Conservation (phyloP, 1,140 invertebrate species). For the Drosophila nannoptera region DNA sequence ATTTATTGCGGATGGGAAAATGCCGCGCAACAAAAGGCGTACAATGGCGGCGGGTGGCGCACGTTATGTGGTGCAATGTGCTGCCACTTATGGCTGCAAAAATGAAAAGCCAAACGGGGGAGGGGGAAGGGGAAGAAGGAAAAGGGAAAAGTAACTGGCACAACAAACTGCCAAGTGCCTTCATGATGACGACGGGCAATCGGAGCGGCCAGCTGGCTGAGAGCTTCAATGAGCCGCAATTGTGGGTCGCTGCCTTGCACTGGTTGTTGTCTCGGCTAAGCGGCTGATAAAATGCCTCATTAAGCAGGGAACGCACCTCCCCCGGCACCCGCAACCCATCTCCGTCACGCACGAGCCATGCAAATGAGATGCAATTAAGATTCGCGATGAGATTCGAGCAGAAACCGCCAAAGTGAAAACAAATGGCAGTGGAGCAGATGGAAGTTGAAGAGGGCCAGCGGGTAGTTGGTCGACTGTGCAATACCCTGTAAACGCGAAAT, state of each 20-base stretch:
- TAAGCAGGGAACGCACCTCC: conserved; percentile 13
- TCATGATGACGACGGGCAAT: conserved; percentile 3
- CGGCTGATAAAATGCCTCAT: conserved; percentile 55
- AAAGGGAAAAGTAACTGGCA: conserved; percentile 44
- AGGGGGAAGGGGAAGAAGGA: too few relatives aligned
- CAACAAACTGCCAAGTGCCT: conserved; percentile 59
- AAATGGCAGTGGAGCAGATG: not conserved
- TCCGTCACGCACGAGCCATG: conserved; percentile 33
- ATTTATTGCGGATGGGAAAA: conserved; percentile 13
- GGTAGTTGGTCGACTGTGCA: too few relatives aligned
- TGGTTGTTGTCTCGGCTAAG: conserved; percentile 22
- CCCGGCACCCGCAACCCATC: too few relatives aligned
- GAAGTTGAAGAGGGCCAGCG: not conserved
- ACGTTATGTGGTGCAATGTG: conserved; percentile 24
- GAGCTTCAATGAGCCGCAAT: conserved; percentile 7
- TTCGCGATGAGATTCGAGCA: conserved; percentile 7
- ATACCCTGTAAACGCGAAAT: conserved; percentile 1
- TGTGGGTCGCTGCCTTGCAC: conserved; percentile 9
- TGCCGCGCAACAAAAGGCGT: conserved; percentile 7
- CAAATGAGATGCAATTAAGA: conserved; percentile 47
- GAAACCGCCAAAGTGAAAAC: not conserved
- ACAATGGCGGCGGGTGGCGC: conserved; percentile 21
- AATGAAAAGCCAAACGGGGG: too few relatives aligned
- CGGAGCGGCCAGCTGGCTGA: not conserved
- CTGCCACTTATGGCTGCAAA: not conserved